Evolutionary conservation across 2,888 invertebrate genomes (phyloP).

Genomic region (Watsonalla cultraria): DNA sequence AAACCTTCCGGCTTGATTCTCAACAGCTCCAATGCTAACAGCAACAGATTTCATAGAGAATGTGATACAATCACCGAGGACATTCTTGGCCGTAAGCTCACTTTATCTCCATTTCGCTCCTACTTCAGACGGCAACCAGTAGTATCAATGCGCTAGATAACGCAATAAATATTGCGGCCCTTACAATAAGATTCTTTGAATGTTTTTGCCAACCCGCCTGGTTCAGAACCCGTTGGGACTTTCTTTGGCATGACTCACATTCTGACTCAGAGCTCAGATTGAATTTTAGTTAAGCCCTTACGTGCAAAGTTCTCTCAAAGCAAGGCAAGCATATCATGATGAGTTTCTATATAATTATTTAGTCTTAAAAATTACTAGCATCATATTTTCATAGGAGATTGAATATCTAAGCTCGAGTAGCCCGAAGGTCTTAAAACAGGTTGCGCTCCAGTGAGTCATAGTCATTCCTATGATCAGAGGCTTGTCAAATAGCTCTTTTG

Average conservation of each 20-base stretch:
- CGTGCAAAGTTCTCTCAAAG: background rate
- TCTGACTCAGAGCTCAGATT: conserved; percentile 51
- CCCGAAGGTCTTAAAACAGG: conserved; percentile 49
- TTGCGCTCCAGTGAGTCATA: conserved; percentile 42
- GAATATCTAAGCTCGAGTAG: conserved; percentile 28
- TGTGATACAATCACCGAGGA: conserved; percentile 12
- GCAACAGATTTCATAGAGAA: background rate
- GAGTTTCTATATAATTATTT: background rate
- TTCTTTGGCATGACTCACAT: conserved; percentile 66
- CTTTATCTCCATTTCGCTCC: conserved; percentile 29
- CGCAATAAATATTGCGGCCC: conserved; percentile 59
- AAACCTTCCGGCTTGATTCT: no score
- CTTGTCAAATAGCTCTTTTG: conserved; percentile 33
- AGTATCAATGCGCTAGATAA: conserved; percentile 52
- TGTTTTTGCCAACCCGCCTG: conserved; percentile 45
- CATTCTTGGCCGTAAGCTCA: conserved; percentile 25
- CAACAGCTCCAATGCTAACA: background rate
- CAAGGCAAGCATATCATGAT: background rate
- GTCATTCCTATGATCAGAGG: conserved; percentile 30
- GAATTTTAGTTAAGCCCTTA: conserved; percentile 23
- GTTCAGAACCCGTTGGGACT: conserved; percentile 33
- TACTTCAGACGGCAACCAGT: conserved; percentile 25
- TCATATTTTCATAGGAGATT: conserved; percentile 5
- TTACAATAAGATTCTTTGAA: conserved; percentile 67
- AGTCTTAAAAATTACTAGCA: background rate